Evolutionary conservation across 2,113 vertebrate species (phyloP), one percentile per base, ranked within the genome.

Genomic region (Oostethus manadensis): DNA sequence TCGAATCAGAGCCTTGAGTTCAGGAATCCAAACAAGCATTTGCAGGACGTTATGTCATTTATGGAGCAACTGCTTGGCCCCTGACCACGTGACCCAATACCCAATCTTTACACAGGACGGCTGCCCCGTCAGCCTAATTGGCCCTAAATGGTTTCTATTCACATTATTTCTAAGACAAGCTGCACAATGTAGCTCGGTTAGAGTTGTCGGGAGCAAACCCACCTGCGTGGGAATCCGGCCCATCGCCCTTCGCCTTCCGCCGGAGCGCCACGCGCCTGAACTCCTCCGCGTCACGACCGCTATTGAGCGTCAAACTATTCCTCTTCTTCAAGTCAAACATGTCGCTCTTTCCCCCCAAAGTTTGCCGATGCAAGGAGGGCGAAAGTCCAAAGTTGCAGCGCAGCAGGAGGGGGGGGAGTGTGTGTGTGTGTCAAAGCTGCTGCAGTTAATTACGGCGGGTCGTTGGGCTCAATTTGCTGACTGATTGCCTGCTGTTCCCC

Each of bases 281-380:
- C 46, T 87, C 83, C 51, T 84, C 78, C 47, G 62, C 4, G 43
- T 82, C 78, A 0, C 59, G 35, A 42, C 23, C 35, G 45, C 20
- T 48, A 33, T 49, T 76, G 29, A 83, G 62, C 5, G 69, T 77
- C 73, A 84, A 18, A 50, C 83, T 81, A 3, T 61, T 79, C 54
- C 80, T 83, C 69, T 83, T 85, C 62, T 76, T 82, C 50, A 72
- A 16, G 66, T 89, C 88, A 59, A 87, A 88, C 88, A 89, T 89
- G 33, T 40, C 38, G 14, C 38, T 11, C 13, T 38, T 3, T 40
- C 15, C 13, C 35, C n/a, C 40, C 11, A 3, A 3, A 20, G 53
- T 40, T 6, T 20, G 17, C 14, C 38, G 38, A 11, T 42, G 1
- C 13, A 42, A 14, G 33, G 9, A 17, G 42, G 10, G 20, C n/a